phyloP scores from a whole-genome alignment of 2,797 vertebrate genomes.

The Paratrypauchen microcephalus region DNA sequence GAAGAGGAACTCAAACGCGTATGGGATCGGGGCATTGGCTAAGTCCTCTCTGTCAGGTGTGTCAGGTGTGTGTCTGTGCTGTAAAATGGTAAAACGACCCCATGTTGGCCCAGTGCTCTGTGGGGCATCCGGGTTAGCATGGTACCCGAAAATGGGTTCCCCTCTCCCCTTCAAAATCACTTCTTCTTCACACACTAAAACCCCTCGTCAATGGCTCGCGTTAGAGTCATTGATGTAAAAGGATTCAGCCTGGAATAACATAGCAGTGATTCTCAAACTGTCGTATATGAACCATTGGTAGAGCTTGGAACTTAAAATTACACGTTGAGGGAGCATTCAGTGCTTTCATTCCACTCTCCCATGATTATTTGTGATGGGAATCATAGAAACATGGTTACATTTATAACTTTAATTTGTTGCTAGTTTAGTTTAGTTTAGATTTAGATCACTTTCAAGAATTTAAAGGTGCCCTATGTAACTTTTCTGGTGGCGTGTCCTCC shows the following conservation, averaged over 20 bases:
- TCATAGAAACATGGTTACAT: neutral
- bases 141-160: conserved; percentile 78
- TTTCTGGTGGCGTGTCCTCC: too few relatives aligned
- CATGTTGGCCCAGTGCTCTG: conserved; percentile 77
- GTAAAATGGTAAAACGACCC: conserved; percentile 78
- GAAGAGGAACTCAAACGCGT: conserved; percentile 95
- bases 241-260: conserved; percentile 46
- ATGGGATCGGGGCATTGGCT: conserved; percentile 98
- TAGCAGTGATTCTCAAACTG: conserved; percentile 2
- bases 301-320: too few relatives aligned
- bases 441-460: too few relatives aligned
- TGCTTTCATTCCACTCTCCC: neutral
- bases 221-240: conserved; percentile 73
- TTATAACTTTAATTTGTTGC: too few relatives aligned
- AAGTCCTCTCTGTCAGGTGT: conserved; percentile 99
- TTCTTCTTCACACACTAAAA: conserved; percentile 66
- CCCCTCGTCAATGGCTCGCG: conserved; percentile 72
- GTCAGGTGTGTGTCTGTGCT: conserved; percentile 83
- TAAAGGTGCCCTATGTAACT: too few relatives aligned
- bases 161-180: conserved; percentile 75
- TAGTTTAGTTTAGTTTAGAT: neutral
- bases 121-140: conserved; percentile 77
- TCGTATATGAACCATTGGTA: neutral
- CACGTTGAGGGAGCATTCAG: too few relatives aligned
- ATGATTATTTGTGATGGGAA: neutral